A percentile compares a stretch with the other conserved stretches of the same genome.
Conservation (phyloP, 2,797 vertebrate species). For the Alectoris magna region DNA sequence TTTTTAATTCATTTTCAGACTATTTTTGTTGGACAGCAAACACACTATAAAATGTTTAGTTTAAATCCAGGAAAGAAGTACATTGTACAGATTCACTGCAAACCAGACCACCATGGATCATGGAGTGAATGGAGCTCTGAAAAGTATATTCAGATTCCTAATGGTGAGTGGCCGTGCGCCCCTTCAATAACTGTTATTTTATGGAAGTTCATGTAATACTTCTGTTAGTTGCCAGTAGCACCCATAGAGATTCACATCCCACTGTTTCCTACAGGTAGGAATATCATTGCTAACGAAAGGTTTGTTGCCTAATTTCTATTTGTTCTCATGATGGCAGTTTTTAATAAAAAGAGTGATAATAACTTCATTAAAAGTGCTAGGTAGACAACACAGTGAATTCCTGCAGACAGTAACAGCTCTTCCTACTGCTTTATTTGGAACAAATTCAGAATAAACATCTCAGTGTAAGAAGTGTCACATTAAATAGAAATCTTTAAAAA, state of each 20-base stretch:
- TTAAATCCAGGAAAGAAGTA: constrained; percentile 84
- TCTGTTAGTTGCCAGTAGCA: background rate
- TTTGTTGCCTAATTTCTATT: background rate
- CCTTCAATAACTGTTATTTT: background rate
- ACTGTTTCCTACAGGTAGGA: background rate
- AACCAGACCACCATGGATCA: constrained; percentile 84
- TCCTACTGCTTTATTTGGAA: background rate
- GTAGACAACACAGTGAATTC: background rate
- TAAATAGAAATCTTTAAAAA: background rate
- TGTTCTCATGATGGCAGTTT: background rate
- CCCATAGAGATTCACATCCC: background rate
- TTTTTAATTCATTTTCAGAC: constrained; percentile 73
- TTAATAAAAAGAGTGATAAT: background rate
- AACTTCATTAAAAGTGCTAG: background rate
- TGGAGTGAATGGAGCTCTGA: constrained; percentile 90
- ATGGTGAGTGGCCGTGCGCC: constrained; percentile 81
- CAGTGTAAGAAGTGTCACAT: background rate
- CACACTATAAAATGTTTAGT: constrained; percentile 85
- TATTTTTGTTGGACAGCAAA: constrained; percentile 87
- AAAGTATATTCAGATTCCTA: constrained; percentile 80
- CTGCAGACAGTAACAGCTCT: background rate
- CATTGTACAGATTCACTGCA: constrained; percentile 88
- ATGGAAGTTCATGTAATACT: background rate
- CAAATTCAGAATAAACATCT: background rate
- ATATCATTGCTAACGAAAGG: background rate